These are phyloP conservation scores for Tetragonula clypearis DNA, from an alignment of 1,140 invertebrate genomes.

Conservation along the genomic window DNA sequence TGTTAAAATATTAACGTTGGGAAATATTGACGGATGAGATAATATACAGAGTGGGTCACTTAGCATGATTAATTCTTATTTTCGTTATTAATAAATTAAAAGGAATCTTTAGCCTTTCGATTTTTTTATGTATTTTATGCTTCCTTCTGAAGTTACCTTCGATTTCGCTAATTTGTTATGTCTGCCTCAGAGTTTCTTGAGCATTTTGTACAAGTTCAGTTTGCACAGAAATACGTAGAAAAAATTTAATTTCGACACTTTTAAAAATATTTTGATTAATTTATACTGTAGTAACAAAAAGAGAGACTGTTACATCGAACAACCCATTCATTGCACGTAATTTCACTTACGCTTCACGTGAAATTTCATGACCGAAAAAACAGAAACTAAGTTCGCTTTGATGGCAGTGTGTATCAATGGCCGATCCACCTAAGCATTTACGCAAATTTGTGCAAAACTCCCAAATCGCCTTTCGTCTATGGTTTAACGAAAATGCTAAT, in stretches of 20 bases:
- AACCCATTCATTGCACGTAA: not conserved
- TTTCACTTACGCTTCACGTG: conserved; percentile 4
- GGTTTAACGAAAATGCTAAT: conserved; percentile 49
- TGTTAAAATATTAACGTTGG: not conserved
- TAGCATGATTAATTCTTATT: not conserved
- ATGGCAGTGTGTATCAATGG: not conserved
- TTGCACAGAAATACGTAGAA: not conserved
- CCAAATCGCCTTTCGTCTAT: not conserved
- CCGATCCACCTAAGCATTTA: not conserved
- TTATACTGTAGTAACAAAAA: not conserved
- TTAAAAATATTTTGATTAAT: not conserved
- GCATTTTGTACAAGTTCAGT: not conserved
- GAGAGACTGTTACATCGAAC: not conserved
- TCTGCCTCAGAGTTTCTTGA: too few species aligned
- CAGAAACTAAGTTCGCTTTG: conserved; percentile 6
- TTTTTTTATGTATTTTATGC: too few species aligned
- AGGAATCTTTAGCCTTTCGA: too few species aligned
- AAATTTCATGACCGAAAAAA: not conserved
- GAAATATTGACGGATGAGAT: not conserved
- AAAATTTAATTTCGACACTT: not conserved
- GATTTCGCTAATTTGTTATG: not conserved
- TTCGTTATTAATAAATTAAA: not conserved
- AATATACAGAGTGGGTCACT: not conserved
- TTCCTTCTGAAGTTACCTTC: too few species aligned
- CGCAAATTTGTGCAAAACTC: conserved; percentile 2